These are phyloP conservation scores for Trissolcus brochymenae DNA, from an alignment of 2,888 invertebrate genomes.

Conservation along the genomic window DNA sequence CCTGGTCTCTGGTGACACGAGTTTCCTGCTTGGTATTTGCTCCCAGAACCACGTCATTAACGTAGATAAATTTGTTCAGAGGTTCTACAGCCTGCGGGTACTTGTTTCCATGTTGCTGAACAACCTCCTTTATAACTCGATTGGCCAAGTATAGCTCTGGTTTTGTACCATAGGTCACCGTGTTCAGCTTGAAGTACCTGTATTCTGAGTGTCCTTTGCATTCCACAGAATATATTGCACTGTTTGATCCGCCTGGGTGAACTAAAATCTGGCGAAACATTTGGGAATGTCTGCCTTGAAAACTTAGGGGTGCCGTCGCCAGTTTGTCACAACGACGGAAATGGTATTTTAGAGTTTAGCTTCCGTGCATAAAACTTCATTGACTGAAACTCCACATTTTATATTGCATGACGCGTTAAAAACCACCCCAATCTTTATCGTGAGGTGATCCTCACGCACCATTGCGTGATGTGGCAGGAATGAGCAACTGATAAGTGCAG, in stretches of 20 bases:
- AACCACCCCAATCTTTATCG: neutral
- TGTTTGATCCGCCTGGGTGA: too few species aligned
- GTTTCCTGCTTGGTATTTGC: neutral
- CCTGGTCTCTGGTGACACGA: neutral
- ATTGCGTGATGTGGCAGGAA: conserved; percentile 1
- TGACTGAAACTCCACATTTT: neutral
- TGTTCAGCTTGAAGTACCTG: neutral
- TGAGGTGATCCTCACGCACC: neutral
- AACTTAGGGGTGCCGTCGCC: too few species aligned
- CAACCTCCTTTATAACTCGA: neutral
- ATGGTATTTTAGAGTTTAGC: neutral
- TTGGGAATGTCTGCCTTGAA: too few species aligned
- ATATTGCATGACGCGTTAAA: conserved; percentile 1
- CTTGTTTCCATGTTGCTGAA: neutral
- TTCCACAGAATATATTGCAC: too few species aligned
- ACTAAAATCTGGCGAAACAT: too few species aligned
- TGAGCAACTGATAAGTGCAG: too few species aligned
- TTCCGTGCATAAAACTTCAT: neutral
- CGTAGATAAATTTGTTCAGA: neutral
- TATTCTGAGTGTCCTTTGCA: too few species aligned
- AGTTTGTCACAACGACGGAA: neutral
- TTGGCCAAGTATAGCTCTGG: neutral
- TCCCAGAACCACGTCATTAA: neutral
- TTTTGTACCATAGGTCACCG: neutral
- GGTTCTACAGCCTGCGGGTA: neutral